Base-by-base conservation (phyloP, 2,888 invertebrate genomes). In the Sisyra terminalis region DNA sequence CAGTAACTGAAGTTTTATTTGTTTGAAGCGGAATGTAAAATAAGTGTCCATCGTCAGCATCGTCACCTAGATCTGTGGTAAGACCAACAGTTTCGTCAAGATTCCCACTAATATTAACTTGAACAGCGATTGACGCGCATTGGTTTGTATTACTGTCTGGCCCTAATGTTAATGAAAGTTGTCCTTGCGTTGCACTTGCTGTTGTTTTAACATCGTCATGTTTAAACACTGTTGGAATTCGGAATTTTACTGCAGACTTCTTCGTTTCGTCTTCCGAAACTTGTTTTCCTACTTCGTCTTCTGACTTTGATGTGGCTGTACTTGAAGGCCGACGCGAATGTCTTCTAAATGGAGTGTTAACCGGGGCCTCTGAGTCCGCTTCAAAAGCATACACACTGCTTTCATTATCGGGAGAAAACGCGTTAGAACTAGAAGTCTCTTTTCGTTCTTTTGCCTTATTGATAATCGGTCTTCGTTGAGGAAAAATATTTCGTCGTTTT, bases 371-470 rank as follows among this genome's bases (percentile, higher is more conserved):
- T 24, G 69, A 70, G 35, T 78, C 77, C 47, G 75, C 75, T 48
- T 78, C 77, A 54, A 80, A 80, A 2, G 79, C 79, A 52, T 80
- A 79, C 11, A 79, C 73, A 45, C 78, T 78, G 46, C 75, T 74
- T 54, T 78, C 78, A 52, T 78, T 77, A 49, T 75, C 75, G 1
- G 73, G 73, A 0, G 75, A 76, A 57, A 78, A 78, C 1, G 78
- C 77, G 51, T 64, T 71, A 3, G 66, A 60, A 50, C 64, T 70
- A 1, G 65, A 65, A 16, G 58, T 53, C 18, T 55, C 55, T 43
- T 59, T 63, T 39, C 67, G 64, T 47, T 69, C 64, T 48, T 71
- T 75, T 6, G 66, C 63, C 48, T 65, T 67, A 37, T 72, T 69
- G 42, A 75, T 68, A 43, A 75, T 75, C 18, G 69, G 60, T 49